Base-by-base conservation (phyloP, 2,797 vertebrate genomes). In the Sebastes melanostomus region DNA sequence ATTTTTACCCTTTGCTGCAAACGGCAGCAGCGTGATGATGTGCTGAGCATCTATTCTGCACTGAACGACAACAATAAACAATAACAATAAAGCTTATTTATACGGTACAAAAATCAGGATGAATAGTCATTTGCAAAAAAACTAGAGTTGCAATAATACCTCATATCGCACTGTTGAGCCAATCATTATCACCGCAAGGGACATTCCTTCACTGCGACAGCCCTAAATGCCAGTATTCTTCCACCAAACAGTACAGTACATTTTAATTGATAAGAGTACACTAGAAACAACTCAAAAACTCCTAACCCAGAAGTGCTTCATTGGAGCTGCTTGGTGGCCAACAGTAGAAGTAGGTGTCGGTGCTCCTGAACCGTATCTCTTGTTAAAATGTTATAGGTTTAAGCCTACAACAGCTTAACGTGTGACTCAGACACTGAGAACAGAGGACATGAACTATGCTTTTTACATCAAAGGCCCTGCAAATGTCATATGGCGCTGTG, bases 401-500 rank as follows among this genome's bases (percentile, higher is more conserved):
- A 22, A 24, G 38, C 18, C 22, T 14, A 52, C 8, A 80, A 61
- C 30, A 20, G 20, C 36, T 67, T 29, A 18, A 50, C 1, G 16
- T 27, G 56, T 69, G 56, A 65, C 32, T 50, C 2, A 4, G 56
- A 66, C 34, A 67, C 24, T 52, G 25, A 74, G 58, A 72, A 29
- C 29, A 38, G 34, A 68, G 32, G 55, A 82, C 22, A 46, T 50
- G 22, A 83, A 50, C 34, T 68, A 29, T 27, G 9, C 10, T 27
- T 77, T 78, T 67, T 11, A 58, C 62, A 62, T 72, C 55, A 82
- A 63, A 73, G 56, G 32, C 72, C 42, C n/a, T 7, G 25, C 8
- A 77, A 69, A 81, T 80, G 71, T 80, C 81, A 72, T 27, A 22
- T 22, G n/a, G 61, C 2, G 7, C 72, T 55, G 69, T 36, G 65